Evolutionary conservation across 2,888 invertebrate genomes (phyloP).

Genomic region (Sipha maydis): DNA sequence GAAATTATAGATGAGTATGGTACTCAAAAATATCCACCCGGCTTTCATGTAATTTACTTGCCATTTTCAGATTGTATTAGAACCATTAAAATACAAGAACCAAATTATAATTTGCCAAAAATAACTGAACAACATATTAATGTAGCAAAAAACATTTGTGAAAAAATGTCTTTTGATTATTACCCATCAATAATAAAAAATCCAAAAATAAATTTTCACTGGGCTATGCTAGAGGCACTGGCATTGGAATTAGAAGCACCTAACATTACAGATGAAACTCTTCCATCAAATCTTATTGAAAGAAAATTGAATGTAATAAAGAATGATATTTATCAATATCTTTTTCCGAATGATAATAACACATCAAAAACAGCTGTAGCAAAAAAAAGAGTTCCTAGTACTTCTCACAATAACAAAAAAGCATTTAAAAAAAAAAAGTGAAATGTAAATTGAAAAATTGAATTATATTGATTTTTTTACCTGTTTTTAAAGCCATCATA

Average conservation of each 20-base stretch:
- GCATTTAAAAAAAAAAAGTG: conserved; percentile 5
- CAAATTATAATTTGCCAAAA: neutral
- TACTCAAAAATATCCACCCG: conserved; percentile 49
- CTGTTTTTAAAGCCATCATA: no score
- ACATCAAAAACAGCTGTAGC: neutral
- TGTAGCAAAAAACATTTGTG: conserved; percentile 47
- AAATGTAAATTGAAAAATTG: neutral
- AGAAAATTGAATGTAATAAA: conserved; percentile 55
- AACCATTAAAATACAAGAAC: conserved; percentile 12
- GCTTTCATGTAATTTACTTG: conserved; percentile 63
- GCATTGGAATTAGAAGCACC: conserved; percentile 53
- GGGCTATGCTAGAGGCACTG: conserved; percentile 63
- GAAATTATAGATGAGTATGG: conserved; percentile 37
- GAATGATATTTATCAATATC: conserved; percentile 9
- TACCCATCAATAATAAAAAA: conserved; percentile 55
- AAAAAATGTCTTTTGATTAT: conserved; percentile 57
- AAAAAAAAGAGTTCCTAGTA: conserved; percentile 47
- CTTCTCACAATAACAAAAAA: neutral
- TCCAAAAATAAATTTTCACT: conserved; percentile 63
- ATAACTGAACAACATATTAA: conserved; percentile 8
- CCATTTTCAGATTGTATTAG: conserved; percentile 62
- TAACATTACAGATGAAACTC: conserved; percentile 42
- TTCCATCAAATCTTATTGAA: conserved; percentile 48
- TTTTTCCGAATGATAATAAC: conserved; percentile 23
- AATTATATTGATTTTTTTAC: no score